These are phyloP conservation scores for Tryphoninae sp. DNA, from an alignment of 2,888 invertebrate species.

Conservation along the genomic window DNA sequence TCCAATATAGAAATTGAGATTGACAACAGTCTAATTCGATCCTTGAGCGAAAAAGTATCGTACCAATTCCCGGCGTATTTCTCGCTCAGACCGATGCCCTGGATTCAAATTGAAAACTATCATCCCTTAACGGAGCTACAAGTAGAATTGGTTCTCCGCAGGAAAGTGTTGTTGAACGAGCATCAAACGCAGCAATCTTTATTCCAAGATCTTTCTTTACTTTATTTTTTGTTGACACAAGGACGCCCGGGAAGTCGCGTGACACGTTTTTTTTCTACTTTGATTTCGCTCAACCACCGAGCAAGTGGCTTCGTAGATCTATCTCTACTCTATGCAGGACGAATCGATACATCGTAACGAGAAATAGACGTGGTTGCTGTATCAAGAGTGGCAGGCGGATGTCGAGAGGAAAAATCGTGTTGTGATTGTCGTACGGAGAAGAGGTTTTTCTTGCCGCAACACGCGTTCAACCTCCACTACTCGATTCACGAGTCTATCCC, in stretches of 20 bases:
- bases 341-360: conserved; percentile 27
- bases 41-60: neutral
- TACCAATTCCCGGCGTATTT: neutral
- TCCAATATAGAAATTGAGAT: neutral
- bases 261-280: conserved; percentile 25
- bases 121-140: neutral
- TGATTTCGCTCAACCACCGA: neutral
- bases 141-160: neutral
- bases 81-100: neutral
- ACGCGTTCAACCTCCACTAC: conserved; percentile 24
- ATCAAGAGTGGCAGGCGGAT: conserved; percentile 6
- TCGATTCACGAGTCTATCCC: neutral
- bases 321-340: conserved; percentile 17
- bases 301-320: neutral
- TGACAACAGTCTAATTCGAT: neutral
- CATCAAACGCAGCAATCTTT: conserved; percentile 25
- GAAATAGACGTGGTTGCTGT: conserved; percentile 31
- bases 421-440: conserved; percentile 36
- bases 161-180: conserved; percentile 7
- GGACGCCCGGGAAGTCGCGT: conserved; percentile 10
- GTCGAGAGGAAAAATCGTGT: conserved; percentile 26
- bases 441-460: conserved; percentile 22
- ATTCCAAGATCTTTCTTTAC: conserved; percentile 21
- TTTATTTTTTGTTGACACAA: conserved; percentile 16
- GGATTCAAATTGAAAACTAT: neutral